Evolutionary conservation across 92 coral and sea anemone species (phyloP).

Genomic region (Desmophyllum pertusum): DNA sequence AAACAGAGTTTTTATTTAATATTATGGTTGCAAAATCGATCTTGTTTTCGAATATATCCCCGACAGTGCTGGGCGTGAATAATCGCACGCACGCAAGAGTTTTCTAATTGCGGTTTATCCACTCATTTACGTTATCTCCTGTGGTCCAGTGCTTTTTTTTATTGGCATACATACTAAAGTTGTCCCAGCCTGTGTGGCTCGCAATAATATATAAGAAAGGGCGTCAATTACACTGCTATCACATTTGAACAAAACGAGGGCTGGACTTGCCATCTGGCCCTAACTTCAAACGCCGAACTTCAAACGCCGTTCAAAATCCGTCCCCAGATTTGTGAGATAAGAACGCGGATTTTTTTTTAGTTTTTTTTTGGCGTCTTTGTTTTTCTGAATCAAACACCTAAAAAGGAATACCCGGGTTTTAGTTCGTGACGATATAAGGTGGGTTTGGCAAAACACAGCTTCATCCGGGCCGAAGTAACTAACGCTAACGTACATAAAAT

Average conservation of each 20-base stretch:
- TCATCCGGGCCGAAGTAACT: neutral
- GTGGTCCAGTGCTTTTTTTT: neutral
- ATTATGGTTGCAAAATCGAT: neutral
- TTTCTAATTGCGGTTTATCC: neutral
- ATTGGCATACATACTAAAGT: neutral
- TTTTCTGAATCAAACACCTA: neutral
- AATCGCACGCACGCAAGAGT: neutral
- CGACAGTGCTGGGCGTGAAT: no score
- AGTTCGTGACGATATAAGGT: neutral
- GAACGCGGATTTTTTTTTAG: neutral
- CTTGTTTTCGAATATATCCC: no score
- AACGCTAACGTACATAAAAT: neutral
- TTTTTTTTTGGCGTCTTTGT: neutral
- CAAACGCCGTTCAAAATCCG: no score
- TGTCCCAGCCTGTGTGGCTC: neutral
- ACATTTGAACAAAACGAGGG: neutral
- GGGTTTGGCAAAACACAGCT: neutral
- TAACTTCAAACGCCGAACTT: no score
- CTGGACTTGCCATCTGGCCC: no score
- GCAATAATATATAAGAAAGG: neutral
- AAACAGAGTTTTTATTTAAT: neutral
- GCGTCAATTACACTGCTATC: neutral
- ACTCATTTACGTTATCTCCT: neutral
- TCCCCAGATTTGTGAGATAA: neutral
- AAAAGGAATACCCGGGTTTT: neutral